Conservation (phyloP, 2,113 vertebrate species). For the Sebastes schlegelii region DNA sequence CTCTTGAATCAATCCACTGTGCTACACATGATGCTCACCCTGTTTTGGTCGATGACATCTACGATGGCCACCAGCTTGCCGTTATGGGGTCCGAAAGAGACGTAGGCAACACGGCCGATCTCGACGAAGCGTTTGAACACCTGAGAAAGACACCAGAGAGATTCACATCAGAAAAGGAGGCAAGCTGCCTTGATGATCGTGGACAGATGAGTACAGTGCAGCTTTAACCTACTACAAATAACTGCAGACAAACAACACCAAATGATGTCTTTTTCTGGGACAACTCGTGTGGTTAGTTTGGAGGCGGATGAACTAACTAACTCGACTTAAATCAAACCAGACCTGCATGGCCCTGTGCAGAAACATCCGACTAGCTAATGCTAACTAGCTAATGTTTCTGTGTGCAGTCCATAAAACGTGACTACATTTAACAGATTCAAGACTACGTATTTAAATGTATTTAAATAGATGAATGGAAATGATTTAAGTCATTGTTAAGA, state of each 20-base stretch:
- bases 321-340: not conserved
- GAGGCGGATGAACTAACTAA: too few species aligned
- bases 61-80: slow-evolving; percentile 95
- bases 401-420: not conserved
- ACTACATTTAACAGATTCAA: fast-evolving
- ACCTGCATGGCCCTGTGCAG: not conserved
- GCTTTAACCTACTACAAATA: too few species aligned
- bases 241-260: too few species aligned
- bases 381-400: not conserved
- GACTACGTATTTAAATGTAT: fast-evolving
- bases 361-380: slow-evolving; percentile 11
- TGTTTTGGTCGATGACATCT: slow-evolving; percentile 97
- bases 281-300: not conserved
- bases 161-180: not conserved
- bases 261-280: fast-evolving
- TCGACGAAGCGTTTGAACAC: slow-evolving; percentile 98
- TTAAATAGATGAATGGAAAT: fast-evolving
- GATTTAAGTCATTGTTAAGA: fast-evolving
- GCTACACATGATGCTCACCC: slow-evolving; percentile 79
- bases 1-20: not conserved
- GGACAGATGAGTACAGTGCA: too few species aligned
- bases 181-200: too few species aligned
- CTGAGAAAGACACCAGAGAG: slow-evolving; percentile 69
- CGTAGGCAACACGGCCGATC: slow-evolving; percentile 93
- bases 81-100: slow-evolving; percentile 93